Evolutionary conservation across 1,140 invertebrate species (phyloP).

Genomic region (Aphaenogaster rudis): DNA sequence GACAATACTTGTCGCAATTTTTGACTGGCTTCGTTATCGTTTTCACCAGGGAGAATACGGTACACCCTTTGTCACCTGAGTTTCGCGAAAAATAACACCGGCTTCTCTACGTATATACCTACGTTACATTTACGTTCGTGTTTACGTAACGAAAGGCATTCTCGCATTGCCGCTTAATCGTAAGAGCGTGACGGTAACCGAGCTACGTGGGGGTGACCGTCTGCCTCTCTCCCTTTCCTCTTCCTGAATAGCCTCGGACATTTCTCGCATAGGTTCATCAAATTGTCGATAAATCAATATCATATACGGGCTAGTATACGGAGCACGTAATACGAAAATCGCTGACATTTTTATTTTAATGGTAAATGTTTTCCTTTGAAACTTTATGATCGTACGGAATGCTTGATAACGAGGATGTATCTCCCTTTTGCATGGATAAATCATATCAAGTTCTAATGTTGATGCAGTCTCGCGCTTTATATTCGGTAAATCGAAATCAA

Average conservation of each 20-base stretch:
- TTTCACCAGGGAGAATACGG: constrained; percentile 22
- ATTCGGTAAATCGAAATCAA: neutral
- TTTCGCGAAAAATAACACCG: constrained; percentile 65
- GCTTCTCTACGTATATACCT: constrained; percentile 36
- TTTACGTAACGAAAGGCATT: constrained; percentile 74
- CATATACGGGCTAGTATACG: neutral
- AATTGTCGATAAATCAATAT: constrained; percentile 51
- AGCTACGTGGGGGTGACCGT: constrained; percentile 55
- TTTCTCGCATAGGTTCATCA: constrained; percentile 28
- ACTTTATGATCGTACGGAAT: neutral
- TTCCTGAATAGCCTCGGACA: constrained; percentile 24
- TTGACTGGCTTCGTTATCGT: constrained; percentile 61
- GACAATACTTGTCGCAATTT: constrained; percentile 33
- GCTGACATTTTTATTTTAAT: neutral
- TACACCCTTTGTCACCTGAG: constrained; percentile 36
- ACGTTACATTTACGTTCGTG: constrained; percentile 41
- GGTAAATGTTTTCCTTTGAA: neutral
- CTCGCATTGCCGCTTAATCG: constrained; percentile 71
- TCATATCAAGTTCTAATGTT: neutral
- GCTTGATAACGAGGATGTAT: neutral
- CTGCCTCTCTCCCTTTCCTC: constrained; percentile 42
- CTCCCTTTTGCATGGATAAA: neutral
- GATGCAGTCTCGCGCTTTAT: neutral
- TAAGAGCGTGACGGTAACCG: constrained; percentile 76
- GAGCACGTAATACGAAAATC: neutral